phyloP scores from a whole-genome alignment of 2,888 invertebrate genomes.

The Athalia cordata region DNA sequence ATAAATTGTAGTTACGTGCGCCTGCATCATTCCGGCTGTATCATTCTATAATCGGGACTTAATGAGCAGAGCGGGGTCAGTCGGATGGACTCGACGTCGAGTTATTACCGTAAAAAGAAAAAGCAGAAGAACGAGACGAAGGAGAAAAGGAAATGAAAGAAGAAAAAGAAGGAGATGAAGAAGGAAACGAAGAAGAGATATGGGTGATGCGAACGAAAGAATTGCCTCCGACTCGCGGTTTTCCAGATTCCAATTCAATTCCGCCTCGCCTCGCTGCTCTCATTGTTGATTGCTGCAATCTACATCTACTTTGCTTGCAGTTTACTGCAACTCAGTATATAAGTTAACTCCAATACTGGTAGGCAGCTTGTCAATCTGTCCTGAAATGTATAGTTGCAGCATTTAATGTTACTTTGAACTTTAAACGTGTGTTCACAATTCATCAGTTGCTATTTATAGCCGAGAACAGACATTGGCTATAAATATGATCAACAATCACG shows the following conservation, averaged over 20 bases:
- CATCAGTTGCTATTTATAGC: not conserved
- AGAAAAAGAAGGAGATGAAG: not conserved
- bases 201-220: too few relatives aligned
- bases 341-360: too few relatives aligned
- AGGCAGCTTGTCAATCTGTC: not conserved
- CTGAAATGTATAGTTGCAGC: not conserved
- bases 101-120: conserved; percentile 22
- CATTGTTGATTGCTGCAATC: too few relatives aligned
- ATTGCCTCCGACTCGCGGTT: too few relatives aligned
- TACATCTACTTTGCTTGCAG: too few relatives aligned
- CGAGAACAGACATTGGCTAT: not conserved
- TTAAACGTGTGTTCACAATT: not conserved
- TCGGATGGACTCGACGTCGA: conserved; percentile 51
- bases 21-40: conserved; percentile 56
- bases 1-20: conserved; percentile 69
- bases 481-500: conserved; percentile 8
- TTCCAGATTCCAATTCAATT: not conserved
- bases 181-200: not conserved
- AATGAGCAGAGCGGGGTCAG: conserved; percentile 59
- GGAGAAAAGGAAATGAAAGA: not conserved
- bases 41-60: conserved; percentile 63
- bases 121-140: not conserved
- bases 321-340: too few relatives aligned
- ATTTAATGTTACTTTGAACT: conserved; percentile 17
- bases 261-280: too few relatives aligned